Evolutionary conservation across 2,113 vertebrate species (phyloP).

Genomic region (Vanacampus margaritifer): DNA sequence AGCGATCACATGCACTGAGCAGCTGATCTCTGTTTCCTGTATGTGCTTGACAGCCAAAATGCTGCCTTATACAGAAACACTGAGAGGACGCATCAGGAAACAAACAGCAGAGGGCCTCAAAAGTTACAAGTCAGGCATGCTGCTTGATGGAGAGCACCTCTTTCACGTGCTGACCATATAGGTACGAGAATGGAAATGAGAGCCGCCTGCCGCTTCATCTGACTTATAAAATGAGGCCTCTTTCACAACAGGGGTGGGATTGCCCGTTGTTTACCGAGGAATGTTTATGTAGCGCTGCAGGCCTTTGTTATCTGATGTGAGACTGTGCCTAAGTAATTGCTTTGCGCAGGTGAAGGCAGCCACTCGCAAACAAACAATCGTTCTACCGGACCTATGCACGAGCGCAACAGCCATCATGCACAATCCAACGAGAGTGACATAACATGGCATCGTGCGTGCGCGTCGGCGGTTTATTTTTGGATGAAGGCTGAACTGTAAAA

Average conservation of each 20-base stretch:
- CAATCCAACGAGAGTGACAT: constrained; percentile 3
- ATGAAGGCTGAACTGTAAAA: constrained; percentile 55
- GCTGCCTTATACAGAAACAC: constrained; percentile 62
- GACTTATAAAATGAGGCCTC: constrained; percentile 47
- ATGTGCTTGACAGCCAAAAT: constrained; percentile 63
- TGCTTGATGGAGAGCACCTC: neutral
- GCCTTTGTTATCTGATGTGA: constrained; percentile 56
- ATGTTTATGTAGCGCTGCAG: constrained; percentile 61
- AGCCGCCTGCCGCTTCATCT: constrained; percentile 33
- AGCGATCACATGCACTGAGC: constrained; percentile 63
- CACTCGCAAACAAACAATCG: neutral
- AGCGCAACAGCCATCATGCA: neutral
- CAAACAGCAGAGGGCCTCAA: constrained; percentile 44
- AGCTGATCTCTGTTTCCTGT: constrained; percentile 75
- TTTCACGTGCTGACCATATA: neutral
- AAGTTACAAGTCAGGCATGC: neutral
- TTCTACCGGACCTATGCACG: neutral
- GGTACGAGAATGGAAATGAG: neutral
- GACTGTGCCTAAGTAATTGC: constrained; percentile 48
- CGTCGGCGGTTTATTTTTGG: constrained; percentile 50
- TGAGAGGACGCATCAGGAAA: constrained; percentile 42
- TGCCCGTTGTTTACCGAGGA: constrained; percentile 58
- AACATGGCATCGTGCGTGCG: constrained; percentile 27
- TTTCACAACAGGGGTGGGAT: constrained; percentile 61
- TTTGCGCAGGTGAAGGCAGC: constrained; percentile 29